Base-by-base conservation (phyloP, 2,888 invertebrate species). In the Microchrysa polita region DNA sequence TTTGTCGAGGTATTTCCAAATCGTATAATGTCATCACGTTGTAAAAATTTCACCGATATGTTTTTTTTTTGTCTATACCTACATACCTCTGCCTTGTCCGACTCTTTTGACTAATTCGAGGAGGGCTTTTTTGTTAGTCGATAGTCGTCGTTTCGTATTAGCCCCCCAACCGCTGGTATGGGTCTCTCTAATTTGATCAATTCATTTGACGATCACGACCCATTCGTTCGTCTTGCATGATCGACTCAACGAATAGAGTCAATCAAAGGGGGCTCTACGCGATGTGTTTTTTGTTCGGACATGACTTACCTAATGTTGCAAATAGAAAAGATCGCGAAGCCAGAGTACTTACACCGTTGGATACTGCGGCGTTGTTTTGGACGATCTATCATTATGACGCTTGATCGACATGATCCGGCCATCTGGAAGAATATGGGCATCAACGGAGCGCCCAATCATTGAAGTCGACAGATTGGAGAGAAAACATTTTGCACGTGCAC, bases 11-110 rank as follows among this genome's bases (percentile, higher is more conserved):
- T 72, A 55, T 74, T 74, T 74, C 60, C 71, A 75, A 75, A 76
- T 75, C 73, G n/a, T n/a, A n/a, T n/a, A n/a, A 72, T 75, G 76
- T 76, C 76, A 75, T 76, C 75, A 72, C 48, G 63, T 23, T 52
- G 52, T 61, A 53, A 73, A 73, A 73, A 73, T 73, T 73, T 73
- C 72, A 73, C 72, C 61, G 60, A 73, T 73, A n/a, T n/a, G n/a
- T n/a, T n/a, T n/a, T n/a, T n/a, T 73, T 73, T 34, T 40, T 18
- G 53, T n/a, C n/a, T n/a, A n/a, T n/a, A n/a, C n/a, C n/a, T n/a
- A n/a, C n/a, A n/a, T n/a, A n/a, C n/a, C n/a, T n/a, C n/a, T n/a
- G n/a, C n/a, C n/a, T n/a, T n/a, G 52, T 40, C 72, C 60, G 72
- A 10, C 20, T 44, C 2, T 40, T 63, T 48, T 23, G 12, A 44